Conservation (phyloP, 2,797 vertebrate species). For the Cirrhinus mrigala region DNA sequence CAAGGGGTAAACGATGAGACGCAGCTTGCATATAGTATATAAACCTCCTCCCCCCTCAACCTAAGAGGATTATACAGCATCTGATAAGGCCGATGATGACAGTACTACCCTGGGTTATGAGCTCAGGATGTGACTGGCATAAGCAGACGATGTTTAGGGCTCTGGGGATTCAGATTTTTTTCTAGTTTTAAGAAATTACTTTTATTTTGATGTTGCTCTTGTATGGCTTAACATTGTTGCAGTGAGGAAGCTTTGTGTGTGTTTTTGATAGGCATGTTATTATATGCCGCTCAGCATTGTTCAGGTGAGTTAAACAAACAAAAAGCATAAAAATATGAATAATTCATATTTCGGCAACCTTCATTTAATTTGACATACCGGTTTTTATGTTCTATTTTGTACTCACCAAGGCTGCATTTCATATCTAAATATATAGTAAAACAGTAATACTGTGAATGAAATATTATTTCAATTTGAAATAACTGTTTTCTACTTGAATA, state of each 20-base stretch:
- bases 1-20: conserved; percentile 55
- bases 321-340: not conserved
- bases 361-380: not conserved
- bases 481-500: not conserved
- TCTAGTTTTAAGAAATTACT: conserved; percentile 1
- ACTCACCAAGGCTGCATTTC: not conserved
- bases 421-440: not conserved
- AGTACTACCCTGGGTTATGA: conserved; percentile 54
- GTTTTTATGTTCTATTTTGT: not conserved
- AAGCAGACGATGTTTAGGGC: conserved; percentile 43
- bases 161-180: conserved; percentile 11
- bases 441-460: not conserved
- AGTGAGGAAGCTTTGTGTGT: not conserved
- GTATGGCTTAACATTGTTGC: conserved; percentile 2
- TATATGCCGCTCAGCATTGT: not conserved
- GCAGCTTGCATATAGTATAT: conserved; percentile 44
- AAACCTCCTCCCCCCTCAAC: conserved; percentile 45
- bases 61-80: conserved; percentile 63
- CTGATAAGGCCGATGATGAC: conserved; percentile 60
- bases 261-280: not conserved
- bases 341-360: not conserved
- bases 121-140: conserved; percentile 46
- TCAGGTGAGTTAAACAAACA: not conserved
- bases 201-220: conserved; percentile 25
- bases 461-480: not conserved